Evolutionary conservation across 2,797 vertebrate genomes (phyloP).

Genomic region (Oryzias sinensis): DNA sequence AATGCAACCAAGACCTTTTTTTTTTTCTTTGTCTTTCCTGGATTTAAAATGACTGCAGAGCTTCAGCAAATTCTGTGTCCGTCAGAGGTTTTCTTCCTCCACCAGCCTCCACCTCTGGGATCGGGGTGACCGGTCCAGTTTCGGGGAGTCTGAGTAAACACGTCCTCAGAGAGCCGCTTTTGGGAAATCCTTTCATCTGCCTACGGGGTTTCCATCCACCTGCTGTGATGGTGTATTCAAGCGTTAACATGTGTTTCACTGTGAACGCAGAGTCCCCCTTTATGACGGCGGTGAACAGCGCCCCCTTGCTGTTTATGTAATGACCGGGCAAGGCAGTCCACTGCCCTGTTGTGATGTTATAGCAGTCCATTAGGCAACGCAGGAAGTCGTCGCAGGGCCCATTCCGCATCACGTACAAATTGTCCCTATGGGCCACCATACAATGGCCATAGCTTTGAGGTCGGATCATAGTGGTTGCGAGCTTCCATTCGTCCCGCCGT

Average conservation of each 20-base stretch:
- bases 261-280: constrained; percentile 88
- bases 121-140: constrained; percentile 47
- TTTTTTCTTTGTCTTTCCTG: neutral
- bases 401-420: constrained; percentile 93
- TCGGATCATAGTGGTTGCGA: constrained; percentile 82
- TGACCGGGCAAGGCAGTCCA: constrained; percentile 89
- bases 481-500: constrained; percentile 78
- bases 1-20: constrained; percentile 11
- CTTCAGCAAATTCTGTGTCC: constrained; percentile 45
- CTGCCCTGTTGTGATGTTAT: constrained; percentile 88
- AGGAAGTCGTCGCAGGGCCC: constrained; percentile 92
- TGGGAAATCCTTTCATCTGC: constrained; percentile 89
- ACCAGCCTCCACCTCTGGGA: constrained; percentile 32
- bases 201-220: constrained; percentile 84
- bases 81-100: constrained; percentile 43
- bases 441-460: constrained; percentile 94
- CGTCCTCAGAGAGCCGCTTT: constrained; percentile 90
- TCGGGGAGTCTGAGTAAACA: constrained; percentile 89
- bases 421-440: constrained; percentile 92
- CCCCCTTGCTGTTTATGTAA: constrained; percentile 95
- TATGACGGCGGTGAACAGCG: constrained; percentile 88
- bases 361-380: constrained; percentile 90
- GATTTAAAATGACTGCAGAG: constrained; percentile 5
- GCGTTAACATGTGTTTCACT: constrained; percentile 88
- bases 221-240: constrained; percentile 83